These are phyloP conservation scores for Dendrocincla tyrannina DNA, from an alignment of 2,797 vertebrate species.

Conservation along the genomic window DNA sequence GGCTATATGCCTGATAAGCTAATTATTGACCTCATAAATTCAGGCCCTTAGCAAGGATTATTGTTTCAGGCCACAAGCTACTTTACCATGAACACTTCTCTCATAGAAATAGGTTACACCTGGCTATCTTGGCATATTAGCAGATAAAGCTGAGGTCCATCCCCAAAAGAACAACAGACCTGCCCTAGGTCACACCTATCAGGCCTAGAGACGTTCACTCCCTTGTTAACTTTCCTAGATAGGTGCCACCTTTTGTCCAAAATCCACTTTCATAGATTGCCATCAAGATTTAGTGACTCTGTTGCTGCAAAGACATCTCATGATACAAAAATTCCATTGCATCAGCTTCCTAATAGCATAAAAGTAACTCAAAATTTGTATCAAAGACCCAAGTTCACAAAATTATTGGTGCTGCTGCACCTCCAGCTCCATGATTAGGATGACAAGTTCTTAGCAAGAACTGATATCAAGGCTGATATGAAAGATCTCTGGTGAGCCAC, in stretches of 20 bases:
- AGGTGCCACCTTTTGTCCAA: slow-evolving; percentile 7
- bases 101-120: not conserved
- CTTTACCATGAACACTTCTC: not conserved
- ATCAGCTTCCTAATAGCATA: slow-evolving; percentile 3
- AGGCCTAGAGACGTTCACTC: not conserved
- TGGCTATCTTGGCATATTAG: not conserved
- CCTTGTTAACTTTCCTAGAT: not conserved
- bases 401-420: not conserved
- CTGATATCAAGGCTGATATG: not conserved
- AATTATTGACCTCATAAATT: not conserved
- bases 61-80: not conserved
- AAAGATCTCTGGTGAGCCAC: slow-evolving; percentile 5
- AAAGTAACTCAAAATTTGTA: not conserved
- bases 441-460: not conserved
- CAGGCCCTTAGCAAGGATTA: not conserved
- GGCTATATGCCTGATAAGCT: not conserved
- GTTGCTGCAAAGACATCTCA: not conserved
- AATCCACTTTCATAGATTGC: not conserved
- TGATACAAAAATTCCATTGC: not conserved
- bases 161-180: not conserved
- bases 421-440: not conserved
- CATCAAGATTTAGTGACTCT: slow-evolving; percentile 1
- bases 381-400: not conserved
- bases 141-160: not conserved
- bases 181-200: not conserved